phyloP scores from a whole-genome alignment of 2,113 vertebrate genomes.

The Pollimyrus isidori region DNA sequence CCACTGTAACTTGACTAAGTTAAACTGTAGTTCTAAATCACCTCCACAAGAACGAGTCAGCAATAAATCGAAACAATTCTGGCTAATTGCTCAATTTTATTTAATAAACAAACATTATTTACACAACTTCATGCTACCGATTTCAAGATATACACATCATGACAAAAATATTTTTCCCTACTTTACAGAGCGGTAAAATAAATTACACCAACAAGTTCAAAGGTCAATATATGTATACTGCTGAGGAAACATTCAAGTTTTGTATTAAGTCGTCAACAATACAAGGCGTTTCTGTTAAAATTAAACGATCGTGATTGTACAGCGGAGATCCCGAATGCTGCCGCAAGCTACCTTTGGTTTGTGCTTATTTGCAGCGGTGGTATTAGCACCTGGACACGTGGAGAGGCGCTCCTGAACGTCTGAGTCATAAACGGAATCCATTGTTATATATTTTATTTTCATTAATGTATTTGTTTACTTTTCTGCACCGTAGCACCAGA shows the following conservation, averaged over 20 bases:
- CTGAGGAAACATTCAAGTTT: slow-evolving; percentile 63
- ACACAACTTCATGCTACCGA: slow-evolving; percentile 66
- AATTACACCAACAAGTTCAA: slow-evolving; percentile 46
- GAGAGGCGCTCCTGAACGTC: slow-evolving; percentile 43
- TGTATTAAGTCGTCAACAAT: slow-evolving; percentile 39
- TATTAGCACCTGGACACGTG: slow-evolving; percentile 59
- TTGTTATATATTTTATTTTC: slow-evolving; percentile 14
- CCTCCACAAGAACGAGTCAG: background rate
- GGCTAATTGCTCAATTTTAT: slow-evolving; percentile 37
- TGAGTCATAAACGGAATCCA: slow-evolving; percentile 16
- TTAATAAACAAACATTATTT: slow-evolving; percentile 66
- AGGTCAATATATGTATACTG: slow-evolving; percentile 48
- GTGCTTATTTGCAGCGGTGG: slow-evolving; percentile 64
- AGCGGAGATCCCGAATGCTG: slow-evolving; percentile 58
- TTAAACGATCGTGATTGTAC: slow-evolving; percentile 63
- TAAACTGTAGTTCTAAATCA: background rate
- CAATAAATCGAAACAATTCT: slow-evolving; percentile 8
- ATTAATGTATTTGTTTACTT: slow-evolving; percentile 32
- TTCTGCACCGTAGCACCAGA: slow-evolving; percentile 42
- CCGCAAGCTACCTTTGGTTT: slow-evolving; percentile 65
- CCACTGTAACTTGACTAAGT: background rate
- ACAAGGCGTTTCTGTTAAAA: slow-evolving; percentile 47
- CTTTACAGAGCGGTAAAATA: slow-evolving; percentile 37
- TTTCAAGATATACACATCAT: slow-evolving; percentile 47
- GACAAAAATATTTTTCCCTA: slow-evolving; percentile 49